Evolutionary conservation across 92 coral and sea anemone species (phyloP).

Genomic region (Scolanthus callimorphus): DNA sequence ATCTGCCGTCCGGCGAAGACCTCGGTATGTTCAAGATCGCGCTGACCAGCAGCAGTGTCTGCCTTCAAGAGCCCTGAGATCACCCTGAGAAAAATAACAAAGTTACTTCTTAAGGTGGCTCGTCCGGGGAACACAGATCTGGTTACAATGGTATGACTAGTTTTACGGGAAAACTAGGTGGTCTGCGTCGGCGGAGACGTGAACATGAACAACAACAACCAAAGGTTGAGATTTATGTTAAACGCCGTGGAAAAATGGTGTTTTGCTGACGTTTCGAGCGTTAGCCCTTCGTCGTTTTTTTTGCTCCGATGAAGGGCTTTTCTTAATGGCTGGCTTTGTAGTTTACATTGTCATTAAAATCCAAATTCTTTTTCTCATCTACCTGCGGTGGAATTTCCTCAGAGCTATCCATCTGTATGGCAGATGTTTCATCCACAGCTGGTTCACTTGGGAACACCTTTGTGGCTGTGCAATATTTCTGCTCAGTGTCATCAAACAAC

Average conservation of each 20-base stretch:
- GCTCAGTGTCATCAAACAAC: not conserved
- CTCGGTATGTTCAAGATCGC: slow-evolving; percentile 51
- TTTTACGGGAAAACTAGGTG: too few species aligned
- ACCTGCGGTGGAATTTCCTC: not conserved
- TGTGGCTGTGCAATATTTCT: not conserved
- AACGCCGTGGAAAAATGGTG: too few species aligned
- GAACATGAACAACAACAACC: too few species aligned
- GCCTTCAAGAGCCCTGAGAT: slow-evolving; percentile 69
- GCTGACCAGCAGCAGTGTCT: slow-evolving; percentile 73
- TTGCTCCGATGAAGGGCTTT: too few species aligned
- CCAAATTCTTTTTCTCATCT: not conserved
- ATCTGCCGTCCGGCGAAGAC: slow-evolving; percentile 85
- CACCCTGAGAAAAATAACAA: slow-evolving; percentile 30
- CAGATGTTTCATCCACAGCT: not conserved
- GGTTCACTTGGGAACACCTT: not conserved
- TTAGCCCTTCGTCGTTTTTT: too few species aligned
- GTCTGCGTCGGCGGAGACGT: too few species aligned
- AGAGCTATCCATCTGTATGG: not conserved
- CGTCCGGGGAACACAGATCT: too few species aligned
- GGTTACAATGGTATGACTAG: too few species aligned
- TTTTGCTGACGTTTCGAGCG: too few species aligned
- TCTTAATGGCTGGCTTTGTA: slow-evolving; percentile 21
- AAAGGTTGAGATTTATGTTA: too few species aligned
- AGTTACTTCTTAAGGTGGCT: too few species aligned
- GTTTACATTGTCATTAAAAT: not conserved